phyloP scores from a whole-genome alignment of 2,113 vertebrate species.

The Ictidomys tridecemlineatus region DNA sequence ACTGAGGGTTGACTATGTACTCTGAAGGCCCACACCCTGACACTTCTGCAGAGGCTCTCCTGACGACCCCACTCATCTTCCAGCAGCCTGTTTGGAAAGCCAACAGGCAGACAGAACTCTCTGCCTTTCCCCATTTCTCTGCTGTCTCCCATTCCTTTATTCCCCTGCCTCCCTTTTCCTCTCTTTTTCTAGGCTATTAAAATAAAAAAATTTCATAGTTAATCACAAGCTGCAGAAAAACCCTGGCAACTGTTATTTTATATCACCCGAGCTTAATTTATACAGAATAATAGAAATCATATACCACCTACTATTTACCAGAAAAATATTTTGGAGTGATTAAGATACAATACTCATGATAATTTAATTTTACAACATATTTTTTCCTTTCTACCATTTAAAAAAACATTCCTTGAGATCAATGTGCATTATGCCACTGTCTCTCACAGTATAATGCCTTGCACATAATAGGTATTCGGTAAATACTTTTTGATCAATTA shows the following conservation, averaged over 20 bases:
- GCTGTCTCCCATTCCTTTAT: background rate
- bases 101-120: background rate
- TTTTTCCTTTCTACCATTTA: background rate
- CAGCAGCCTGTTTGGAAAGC: background rate
- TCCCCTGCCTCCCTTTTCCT: background rate
- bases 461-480: background rate
- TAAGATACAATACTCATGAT: background rate
- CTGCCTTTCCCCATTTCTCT: background rate
- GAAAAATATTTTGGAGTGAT: background rate
- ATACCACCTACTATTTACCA: background rate
- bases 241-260: background rate
- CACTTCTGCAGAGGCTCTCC: rapidly evolving
- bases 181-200: background rate
- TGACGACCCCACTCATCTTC: background rate
- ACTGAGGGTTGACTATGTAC: background rate
- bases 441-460: background rate
- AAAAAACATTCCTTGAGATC: background rate
- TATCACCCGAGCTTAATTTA: background rate
- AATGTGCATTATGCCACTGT: background rate
- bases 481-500: conserved; percentile 30
- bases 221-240: background rate
- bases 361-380: background rate
- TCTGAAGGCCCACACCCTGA: background rate
- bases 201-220: background rate
- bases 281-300: background rate